These are phyloP conservation scores for Psilanteris sp. DNA, from an alignment of 1,140 invertebrate species.

Conservation along the genomic window DNA sequence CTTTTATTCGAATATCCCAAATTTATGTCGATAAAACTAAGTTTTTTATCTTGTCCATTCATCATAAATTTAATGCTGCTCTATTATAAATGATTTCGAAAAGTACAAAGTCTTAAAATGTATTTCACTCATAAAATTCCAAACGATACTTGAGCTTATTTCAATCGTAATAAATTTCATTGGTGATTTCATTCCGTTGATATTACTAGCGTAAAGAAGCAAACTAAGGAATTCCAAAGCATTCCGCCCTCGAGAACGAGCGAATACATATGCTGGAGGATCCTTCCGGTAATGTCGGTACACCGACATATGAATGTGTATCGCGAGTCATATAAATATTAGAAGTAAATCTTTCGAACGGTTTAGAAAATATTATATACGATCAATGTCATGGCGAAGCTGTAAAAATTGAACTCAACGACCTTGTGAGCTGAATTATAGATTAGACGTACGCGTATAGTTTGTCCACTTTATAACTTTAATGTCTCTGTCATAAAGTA, in stretches of 20 bases:
- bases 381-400: constrained; percentile 51
- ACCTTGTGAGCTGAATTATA: constrained; percentile 29
- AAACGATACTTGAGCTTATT: constrained; percentile 29
- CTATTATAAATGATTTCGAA: constrained; percentile 9
- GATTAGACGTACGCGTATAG: constrained; percentile 26
- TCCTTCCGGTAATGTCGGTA: constrained; percentile 34
- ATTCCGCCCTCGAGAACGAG: constrained; percentile 5
- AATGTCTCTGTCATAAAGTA: constrained; percentile 29
- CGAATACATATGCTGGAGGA: constrained; percentile 40
- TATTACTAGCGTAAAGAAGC: constrained; percentile 34
- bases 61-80: constrained; percentile 4
- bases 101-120: constrained; percentile 16
- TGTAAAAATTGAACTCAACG: constrained; percentile 50
- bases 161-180: constrained; percentile 45
- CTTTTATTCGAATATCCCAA: background rate
- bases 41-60: background rate
- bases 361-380: constrained; percentile 43
- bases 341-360: constrained; percentile 45
- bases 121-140: constrained; percentile 16
- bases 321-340: constrained; percentile 42
- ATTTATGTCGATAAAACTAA: background rate
- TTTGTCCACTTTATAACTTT: constrained; percentile 24
- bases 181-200: constrained; percentile 35
- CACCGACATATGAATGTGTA: constrained; percentile 35
- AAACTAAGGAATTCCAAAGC: constrained; percentile 27